Evolutionary conservation across 2,888 invertebrate species (phyloP).

Genomic region (Pherbina coryleti): DNA sequence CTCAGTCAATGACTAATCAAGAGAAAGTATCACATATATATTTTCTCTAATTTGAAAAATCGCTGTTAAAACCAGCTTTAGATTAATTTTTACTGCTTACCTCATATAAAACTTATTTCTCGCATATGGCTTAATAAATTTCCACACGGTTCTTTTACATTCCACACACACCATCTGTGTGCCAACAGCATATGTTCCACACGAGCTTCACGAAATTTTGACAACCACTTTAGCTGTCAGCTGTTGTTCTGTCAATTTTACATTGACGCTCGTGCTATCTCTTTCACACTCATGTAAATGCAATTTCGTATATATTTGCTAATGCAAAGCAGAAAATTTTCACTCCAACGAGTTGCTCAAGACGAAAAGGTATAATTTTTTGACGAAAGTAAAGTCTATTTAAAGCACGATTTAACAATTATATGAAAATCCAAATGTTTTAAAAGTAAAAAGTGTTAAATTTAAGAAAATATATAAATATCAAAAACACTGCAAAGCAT

Average conservation of each 20-base stretch:
- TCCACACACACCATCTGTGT: too few species aligned
- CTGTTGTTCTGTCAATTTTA: constrained; percentile 23
- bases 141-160: too few species aligned
- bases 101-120: too few species aligned
- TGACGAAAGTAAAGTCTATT: not conserved
- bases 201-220: not conserved
- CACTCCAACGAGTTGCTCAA: constrained; percentile 29
- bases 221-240: constrained; percentile 14
- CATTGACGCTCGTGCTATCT: not conserved
- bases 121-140: too few species aligned
- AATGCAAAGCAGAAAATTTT: constrained; percentile 30
- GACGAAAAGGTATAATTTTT: not conserved
- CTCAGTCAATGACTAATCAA: too few species aligned
- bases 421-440: not conserved
- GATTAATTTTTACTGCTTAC: too few species aligned
- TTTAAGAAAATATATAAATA: constrained; percentile 3
- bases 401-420: not conserved
- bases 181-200: not conserved
- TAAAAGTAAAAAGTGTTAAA: constrained; percentile 3
- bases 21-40: too few species aligned
- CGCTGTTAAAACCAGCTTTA: too few species aligned
- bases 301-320: constrained; percentile 22
- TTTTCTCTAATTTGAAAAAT: too few species aligned
- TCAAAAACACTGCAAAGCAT: not conserved
- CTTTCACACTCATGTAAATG: not conserved